Evolutionary conservation across 2,113 vertebrate genomes (phyloP), one percentile per base, ranked within the genome.

Genomic region (Ophthalmolycus amberensis): DNA sequence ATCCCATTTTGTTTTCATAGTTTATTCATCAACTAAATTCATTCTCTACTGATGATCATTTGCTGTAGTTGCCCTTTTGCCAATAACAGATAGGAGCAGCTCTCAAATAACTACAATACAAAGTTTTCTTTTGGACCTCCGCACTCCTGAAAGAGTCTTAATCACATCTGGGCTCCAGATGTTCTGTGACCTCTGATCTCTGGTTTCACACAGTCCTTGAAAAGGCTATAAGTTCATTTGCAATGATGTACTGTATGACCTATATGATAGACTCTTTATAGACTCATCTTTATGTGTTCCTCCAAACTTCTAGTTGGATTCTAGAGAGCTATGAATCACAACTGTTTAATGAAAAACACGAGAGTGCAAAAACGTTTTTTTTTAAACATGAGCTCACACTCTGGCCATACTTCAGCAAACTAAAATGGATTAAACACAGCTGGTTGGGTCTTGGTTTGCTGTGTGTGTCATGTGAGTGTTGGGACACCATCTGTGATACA

Each of bases 101-200:
- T 75, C 9, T 42, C n/a, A 42, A 4, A 58, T 38, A 9, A 40
- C 34, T 54, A 14, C 25, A 54, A 56, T 11, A 16, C 7, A 71
- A 10, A 5, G 25, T n/a, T 37, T 50, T 22, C 27, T 29, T 58
- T 27, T 14, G 8, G 40, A 67, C 15, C 42, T 46, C 5, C 50
- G 22, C 52, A 71, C 15, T 56, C 22, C 20, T 56, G 10, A 50
- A 69, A 42, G 27, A 37, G 69, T 2, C 22, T 25, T 22, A 40
- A 27, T 50, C 18, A 38, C 12, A 58, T 15, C 29, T 62, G 56
- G 11, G 14, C 18, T 59, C 12, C 52, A 68, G 52, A 59, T 59
- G 12, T 16, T 59, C 7, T 58, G 10, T 66, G 75, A 68, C 37
- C 64, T 46, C 64, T 76, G 63, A 42, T 50, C 75, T 67, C 15